Evolutionary conservation across 2,113 vertebrate species (phyloP), one percentile per base, ranked within the genome.

Genomic region (Nibea coibor): DNA sequence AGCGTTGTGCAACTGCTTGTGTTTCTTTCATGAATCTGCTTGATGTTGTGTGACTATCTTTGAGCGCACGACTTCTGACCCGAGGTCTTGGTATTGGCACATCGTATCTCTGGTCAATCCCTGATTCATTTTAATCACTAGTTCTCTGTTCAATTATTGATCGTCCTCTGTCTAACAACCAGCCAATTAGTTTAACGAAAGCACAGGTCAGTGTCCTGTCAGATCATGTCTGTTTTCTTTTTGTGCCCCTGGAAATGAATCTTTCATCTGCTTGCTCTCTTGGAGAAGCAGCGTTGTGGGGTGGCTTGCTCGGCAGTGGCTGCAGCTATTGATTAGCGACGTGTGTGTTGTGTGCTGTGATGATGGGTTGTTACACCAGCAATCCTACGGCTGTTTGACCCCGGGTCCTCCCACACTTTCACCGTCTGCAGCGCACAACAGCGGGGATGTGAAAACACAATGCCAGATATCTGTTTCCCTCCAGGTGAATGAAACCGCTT

Each of bases 111-210:
- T 19, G 56, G 39, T 87, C 67, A 56, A 20, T 73, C 61, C 43
- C 57, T 75, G 64, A 66, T 78, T 89, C 3, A 72, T 81, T 91
- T 72, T 77, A 83, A 90, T 87, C 83, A 77, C 54, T 51, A 71
- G 58, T 76, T 73, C 81, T 78, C 74, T 79, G 65, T 81, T 81
- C 16, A 69, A 20, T 28, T 39, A 87, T 88, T 64, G 85, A 91
- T 87, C 71, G 74, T 15, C 31, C 26, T 81, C 26, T 64, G 53
- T 16, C 76, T 50, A 82, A 80, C 64, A 66, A 85, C 58, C 26
- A 78, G 80, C 61, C 84, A 90, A 89, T 93, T 86, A 88, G 63
- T 69, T 58, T 11, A 65, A 78, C 57, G 81, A 61, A 65, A 82
- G 75, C 68, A 42, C 39, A 39, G 10, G 58, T 73, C 56, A 3